A percentile compares a stretch with the other conserved stretches of the same genome.
Evolutionary conservation across 2,888 invertebrate species (phyloP).

Genomic region (Acrobasis repandana): DNA sequence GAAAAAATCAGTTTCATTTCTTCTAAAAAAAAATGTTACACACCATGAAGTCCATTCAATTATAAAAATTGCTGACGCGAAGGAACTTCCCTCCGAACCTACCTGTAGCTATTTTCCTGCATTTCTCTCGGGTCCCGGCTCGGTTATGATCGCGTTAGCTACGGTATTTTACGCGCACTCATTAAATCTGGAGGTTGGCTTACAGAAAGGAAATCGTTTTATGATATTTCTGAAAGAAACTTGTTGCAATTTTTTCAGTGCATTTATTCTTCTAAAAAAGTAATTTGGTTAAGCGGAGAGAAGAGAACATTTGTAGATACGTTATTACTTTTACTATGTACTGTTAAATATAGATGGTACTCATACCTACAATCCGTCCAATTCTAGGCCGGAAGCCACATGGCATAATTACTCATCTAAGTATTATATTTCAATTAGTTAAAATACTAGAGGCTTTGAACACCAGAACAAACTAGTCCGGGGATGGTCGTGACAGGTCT

Average conservation of each 20-base stretch:
- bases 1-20: constrained; percentile 17
- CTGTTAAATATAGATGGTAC: no score
- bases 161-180: constrained; percentile 27
- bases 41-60: constrained; percentile 48
- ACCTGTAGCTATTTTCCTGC: constrained; percentile 25
- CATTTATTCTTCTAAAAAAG: no score
- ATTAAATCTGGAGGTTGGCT: constrained; percentile 20
- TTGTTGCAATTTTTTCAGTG: background rate
- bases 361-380: no score
- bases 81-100: constrained; percentile 12
- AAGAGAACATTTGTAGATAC: no score
- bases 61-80: constrained; percentile 48
- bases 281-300: no score
- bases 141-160: constrained; percentile 24
- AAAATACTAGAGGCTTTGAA: no score
- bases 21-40: constrained; percentile 31
- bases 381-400: no score
- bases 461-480: no score
- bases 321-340: no score
- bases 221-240: background rate
- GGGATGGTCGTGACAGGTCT: no score
- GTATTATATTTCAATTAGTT: no score
- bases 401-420: no score
- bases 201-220: constrained; percentile 10
- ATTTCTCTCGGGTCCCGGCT: constrained; percentile 20